A percentile compares a stretch with the other conserved stretches of the same genome.
These are phyloP conservation scores for Poeciliopsis gracilis DNA, from an alignment of 2,797 vertebrate genomes.

Conservation along the genomic window DNA sequence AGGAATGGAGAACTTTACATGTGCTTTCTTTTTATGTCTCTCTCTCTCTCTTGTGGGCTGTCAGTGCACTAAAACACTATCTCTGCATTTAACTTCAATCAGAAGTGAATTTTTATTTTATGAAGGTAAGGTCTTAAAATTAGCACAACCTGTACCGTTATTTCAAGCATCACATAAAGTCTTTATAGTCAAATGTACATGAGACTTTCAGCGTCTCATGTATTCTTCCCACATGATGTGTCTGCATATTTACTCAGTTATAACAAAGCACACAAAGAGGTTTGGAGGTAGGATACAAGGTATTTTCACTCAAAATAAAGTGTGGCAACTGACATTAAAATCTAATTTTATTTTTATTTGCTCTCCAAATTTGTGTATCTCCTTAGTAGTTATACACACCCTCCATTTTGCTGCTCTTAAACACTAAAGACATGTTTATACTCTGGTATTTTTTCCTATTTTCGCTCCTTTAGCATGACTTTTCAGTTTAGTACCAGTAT, in stretches of 20 bases:
- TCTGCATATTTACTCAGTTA: not conserved
- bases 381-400: not conserved
- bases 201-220: not conserved
- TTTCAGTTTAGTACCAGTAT: constrained; percentile 13
- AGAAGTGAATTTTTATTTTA: not conserved
- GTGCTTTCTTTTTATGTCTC: not conserved
- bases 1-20: too few species aligned
- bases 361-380: not conserved
- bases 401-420: not conserved
- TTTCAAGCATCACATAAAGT: not conserved
- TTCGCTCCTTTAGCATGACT: not conserved
- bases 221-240: not conserved
- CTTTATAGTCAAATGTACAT: not conserved
- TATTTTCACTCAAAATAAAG: not conserved
- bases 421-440: constrained; percentile 9
- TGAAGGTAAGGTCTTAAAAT: not conserved
- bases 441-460: constrained; percentile 13
- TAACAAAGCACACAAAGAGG: not conserved
- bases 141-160: not conserved
- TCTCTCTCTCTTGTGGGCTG: not conserved
- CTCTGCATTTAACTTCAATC: not conserved
- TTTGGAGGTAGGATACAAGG: not conserved
- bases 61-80: not conserved
- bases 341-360: not conserved
- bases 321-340: not conserved